Percentiles rank a stretch among this genome's conserved stretches.
These are phyloP conservation scores for Regulus satrapa DNA, from an alignment of 2,113 vertebrate genomes.

Conservation along the genomic window DNA sequence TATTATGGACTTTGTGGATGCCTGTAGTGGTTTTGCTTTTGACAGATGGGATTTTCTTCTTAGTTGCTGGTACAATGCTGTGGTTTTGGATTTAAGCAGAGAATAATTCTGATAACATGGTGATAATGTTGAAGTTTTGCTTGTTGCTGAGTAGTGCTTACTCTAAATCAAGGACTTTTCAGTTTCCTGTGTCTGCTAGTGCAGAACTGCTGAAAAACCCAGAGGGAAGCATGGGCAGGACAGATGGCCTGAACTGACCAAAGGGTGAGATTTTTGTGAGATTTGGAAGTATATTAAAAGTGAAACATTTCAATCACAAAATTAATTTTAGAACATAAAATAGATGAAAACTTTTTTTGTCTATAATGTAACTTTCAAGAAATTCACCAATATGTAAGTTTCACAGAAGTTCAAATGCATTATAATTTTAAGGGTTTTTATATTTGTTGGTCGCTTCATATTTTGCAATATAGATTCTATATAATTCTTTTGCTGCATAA, in stretches of 20 bases:
- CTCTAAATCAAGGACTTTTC: not conserved
- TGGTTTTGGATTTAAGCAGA: not conserved
- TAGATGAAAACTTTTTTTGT: not conserved
- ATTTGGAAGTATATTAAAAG: not conserved
- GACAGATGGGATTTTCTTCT: not conserved
- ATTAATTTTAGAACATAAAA: not conserved
- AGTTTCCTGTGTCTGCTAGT: rapidly evolving
- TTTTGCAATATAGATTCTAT: not conserved
- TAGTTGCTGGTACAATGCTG: not conserved
- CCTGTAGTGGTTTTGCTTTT: not conserved
- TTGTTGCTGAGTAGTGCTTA: not conserved
- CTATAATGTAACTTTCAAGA: not conserved
- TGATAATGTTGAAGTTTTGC: not conserved
- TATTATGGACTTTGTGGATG: not conserved
- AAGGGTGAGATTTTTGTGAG: not conserved
- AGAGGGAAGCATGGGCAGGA: not conserved
- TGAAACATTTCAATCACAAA: not conserved
- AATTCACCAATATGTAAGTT: not conserved
- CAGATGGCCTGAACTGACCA: not conserved
- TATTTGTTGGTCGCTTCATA: not conserved
- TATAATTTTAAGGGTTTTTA: not conserved
- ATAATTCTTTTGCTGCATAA: not conserved
- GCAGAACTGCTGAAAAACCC: not conserved
- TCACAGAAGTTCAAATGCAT: not conserved
- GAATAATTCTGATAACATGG: not conserved